Evolutionary conservation across 2,797 vertebrate species (phyloP).

Genomic region (Botia kubotai): DNA sequence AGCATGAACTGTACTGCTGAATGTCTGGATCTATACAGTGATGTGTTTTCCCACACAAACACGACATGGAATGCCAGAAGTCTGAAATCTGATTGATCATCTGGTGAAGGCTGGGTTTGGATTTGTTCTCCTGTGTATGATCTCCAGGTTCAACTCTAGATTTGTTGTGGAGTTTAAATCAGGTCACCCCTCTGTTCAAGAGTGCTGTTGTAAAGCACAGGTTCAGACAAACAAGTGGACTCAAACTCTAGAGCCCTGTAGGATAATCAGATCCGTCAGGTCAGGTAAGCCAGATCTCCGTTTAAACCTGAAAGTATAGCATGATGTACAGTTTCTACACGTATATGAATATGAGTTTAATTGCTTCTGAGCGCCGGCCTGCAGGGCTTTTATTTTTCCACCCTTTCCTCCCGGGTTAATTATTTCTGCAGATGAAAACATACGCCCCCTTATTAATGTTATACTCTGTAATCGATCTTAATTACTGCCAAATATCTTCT

Average conservation of each 20-base stretch:
- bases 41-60: conserved; percentile 9
- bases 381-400: neutral
- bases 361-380: neutral
- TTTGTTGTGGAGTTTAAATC: neutral
- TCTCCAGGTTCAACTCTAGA: neutral
- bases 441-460: conserved; percentile 74
- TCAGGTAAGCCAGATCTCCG: neutral
- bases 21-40: conserved; percentile 30
- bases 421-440: conserved; percentile 75
- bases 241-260: neutral
- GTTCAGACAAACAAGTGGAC: neutral
- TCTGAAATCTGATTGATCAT: neutral
- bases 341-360: neutral
- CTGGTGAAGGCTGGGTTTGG: neutral
- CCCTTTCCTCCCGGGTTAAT: conserved; percentile 72
- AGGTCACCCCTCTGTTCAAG: neutral
- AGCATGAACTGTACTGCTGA: conserved; percentile 5
- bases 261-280: neutral
- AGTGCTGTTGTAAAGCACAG: neutral
- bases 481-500: conserved; percentile 76
- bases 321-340: neutral
- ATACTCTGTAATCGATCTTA: conserved; percentile 71
- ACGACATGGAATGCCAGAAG: conserved; percentile 6
- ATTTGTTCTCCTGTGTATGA: neutral
- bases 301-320: neutral